A percentile compares a stretch with the other conserved stretches of the same genome.
These are phyloP conservation scores for Diorhabda carinulata DNA, from an alignment of 1,140 invertebrate genomes.

Conservation along the genomic window DNA sequence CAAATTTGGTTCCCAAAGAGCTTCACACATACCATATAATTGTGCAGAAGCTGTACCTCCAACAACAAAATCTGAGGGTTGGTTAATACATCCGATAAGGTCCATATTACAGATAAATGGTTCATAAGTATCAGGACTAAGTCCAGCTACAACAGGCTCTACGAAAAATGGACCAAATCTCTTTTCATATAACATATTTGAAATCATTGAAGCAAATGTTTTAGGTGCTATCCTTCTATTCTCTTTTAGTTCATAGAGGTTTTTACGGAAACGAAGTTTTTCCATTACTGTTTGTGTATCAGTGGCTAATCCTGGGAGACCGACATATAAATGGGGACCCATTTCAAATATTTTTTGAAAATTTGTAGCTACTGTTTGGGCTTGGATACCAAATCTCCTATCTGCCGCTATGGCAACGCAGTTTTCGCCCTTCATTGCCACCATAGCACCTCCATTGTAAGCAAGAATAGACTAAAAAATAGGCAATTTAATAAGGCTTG, in stretches of 20 bases:
- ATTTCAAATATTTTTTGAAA: constrained; percentile 93
- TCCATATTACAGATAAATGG: constrained; percentile 94
- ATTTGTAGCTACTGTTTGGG: constrained; percentile 80
- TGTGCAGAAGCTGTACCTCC: constrained; percentile 91
- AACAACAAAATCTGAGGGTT: constrained; percentile 93
- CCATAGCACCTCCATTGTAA: constrained; percentile 95
- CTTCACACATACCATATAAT: constrained; percentile 97
- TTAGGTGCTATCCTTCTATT: constrained; percentile 77
- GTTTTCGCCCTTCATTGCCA: constrained; percentile 98
- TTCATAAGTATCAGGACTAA: constrained; percentile 81
- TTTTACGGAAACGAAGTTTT: constrained; percentile 80
- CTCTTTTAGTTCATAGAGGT: constrained; percentile 92
- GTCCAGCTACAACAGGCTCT: constrained; percentile 91
- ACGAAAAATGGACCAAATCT: constrained; percentile 98
- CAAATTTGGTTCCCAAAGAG: constrained; percentile 86
- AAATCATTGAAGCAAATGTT: constrained; percentile 62
- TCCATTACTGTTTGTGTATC: constrained; percentile 94
- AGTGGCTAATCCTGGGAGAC: constrained; percentile 90
- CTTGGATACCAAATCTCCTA: constrained; percentile 87
- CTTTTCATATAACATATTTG: constrained; percentile 93
- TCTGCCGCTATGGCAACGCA: constrained; percentile 98
- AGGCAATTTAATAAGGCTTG: too few species aligned
- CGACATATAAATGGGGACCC: constrained; percentile 85
- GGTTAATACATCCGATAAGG: constrained; percentile 85
- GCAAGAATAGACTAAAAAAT: constrained; percentile 74